Evolutionary conservation across 1,140 invertebrate genomes (phyloP), one percentile per base, ranked within the genome.

Genomic region (Tribolium castaneum): DNA sequence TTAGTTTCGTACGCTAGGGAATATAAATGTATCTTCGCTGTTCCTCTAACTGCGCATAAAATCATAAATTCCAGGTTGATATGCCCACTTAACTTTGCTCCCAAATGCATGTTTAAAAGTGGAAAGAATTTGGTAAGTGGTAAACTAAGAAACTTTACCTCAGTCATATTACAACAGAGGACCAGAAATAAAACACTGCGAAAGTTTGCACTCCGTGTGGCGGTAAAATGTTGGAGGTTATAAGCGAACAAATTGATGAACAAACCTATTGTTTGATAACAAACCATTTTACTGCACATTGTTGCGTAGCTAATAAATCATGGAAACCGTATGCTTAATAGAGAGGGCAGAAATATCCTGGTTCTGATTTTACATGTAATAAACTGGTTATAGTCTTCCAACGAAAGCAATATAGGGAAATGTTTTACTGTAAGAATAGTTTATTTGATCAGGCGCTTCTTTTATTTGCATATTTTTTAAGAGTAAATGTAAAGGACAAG

Each of bases 261-360:
- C 16, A 14, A n/a, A 14, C 54, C 14, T 22, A 25, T 59, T 59
- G 54, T 59, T 19, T 59, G 54, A 59, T 59, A 59, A 59, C 54
- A 59, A 59, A 59, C 13, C 54, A 59, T 22, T 59, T 19, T 59
- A 30, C 16, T 59, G 54, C 54, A 59, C 54, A 22, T 22, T 25
- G 54, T 59, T 59, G 10, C 22, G 54, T n/a, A 59, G 19, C 54
- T 59, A 59, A 59, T 59, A 59, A 59, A 59, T 59, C 54, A 59
- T 12, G 22, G 22, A 59, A 59, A 14, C 16, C 52, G 16, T 56
- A 56, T 56, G 52, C 14, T 56, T 12, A 56, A 56, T 56, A 56
- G 12, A 56, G 52, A 56, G 12, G 52, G 52, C 52, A 14, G 52
- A 56, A 19, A 56, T 14, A 30, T 6, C 6, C 6, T 30, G 25